These are phyloP conservation scores for Triplophysa tibetana DNA, from an alignment of 2,113 vertebrate genomes.

Conservation along the genomic window DNA sequence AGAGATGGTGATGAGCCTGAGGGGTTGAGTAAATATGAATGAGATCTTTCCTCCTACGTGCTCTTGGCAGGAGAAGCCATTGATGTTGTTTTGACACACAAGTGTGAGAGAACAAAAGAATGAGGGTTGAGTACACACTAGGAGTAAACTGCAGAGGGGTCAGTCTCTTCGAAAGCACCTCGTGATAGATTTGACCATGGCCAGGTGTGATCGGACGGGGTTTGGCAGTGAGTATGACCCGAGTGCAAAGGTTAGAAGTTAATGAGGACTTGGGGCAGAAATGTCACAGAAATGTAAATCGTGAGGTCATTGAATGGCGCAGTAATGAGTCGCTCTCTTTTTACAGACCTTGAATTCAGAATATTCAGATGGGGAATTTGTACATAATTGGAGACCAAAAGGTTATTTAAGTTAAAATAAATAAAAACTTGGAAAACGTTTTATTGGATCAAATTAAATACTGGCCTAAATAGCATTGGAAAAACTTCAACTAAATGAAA, in stretches of 20 bases:
- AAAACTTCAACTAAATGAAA: no score
- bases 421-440: no score
- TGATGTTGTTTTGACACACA: slow-evolving; percentile 35
- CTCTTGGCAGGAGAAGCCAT: slow-evolving; percentile 7
- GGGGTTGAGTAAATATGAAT: slow-evolving; percentile 40
- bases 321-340: no score
- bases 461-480: no score
- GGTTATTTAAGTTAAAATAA: no score
- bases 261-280: no score
- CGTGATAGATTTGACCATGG: neutral
- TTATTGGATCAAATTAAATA: no score
- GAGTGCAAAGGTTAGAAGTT: no score
- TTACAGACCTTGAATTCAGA: no score
- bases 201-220: neutral
- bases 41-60: slow-evolving; percentile 37
- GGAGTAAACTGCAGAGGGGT: neutral
- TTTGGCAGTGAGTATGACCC: neutral
- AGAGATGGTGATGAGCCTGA: slow-evolving; percentile 12
- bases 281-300: neutral
- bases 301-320: no score
- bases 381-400: no score
- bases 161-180: neutral
- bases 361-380: no score
- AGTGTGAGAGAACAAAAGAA: slow-evolving; percentile 27
- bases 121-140: neutral